A percentile compares a stretch with the other conserved stretches of the same genome.
Conservation (phyloP, 1,140 invertebrate genomes). For the Cheumatopsyche charites region DNA sequence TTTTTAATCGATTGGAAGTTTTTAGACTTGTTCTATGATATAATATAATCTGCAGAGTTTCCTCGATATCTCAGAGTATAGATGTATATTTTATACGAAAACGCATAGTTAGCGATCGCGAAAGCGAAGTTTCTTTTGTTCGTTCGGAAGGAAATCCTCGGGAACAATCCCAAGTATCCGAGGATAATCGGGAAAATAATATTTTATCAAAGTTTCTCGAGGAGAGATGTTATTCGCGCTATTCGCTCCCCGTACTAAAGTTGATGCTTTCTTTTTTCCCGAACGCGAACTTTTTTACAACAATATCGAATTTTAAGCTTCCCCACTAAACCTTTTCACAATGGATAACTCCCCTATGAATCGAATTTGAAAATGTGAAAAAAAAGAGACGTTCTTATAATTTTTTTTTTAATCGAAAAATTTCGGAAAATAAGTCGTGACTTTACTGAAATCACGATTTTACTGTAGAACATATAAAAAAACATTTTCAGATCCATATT, state of each 20-base stretch:
- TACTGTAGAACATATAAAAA: too few relatives aligned
- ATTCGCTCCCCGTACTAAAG: constrained; percentile 10
- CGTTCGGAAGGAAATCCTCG: constrained; percentile 25
- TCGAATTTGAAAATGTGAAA: too few relatives aligned
- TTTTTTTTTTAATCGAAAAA: too few relatives aligned
- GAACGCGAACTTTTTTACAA: background rate
- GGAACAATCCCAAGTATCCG: constrained; percentile 35
- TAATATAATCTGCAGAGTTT: too few relatives aligned
- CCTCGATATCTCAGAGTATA: background rate
- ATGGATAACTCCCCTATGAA: too few relatives aligned
- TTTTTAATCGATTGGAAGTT: too few relatives aligned
- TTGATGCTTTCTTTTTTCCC: constrained; percentile 4
- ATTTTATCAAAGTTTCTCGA: constrained; percentile 34
- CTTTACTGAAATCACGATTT: too few relatives aligned
- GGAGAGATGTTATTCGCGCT: constrained; percentile 26
- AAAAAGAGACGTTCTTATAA: too few relatives aligned
- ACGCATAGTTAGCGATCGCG: constrained; percentile 15
- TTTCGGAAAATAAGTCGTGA: too few relatives aligned
- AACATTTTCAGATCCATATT: too few relatives aligned
- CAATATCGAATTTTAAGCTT: constrained; percentile 3
- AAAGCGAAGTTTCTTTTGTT: constrained; percentile 37
- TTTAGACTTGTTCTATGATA: too few relatives aligned
- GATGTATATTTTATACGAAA: constrained; percentile 21
- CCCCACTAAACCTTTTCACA: too few relatives aligned
- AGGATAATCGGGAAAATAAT: constrained; percentile 40